Evolutionary conservation across 2,113 vertebrate genomes (phyloP).

Genomic region (Penelope pileata): DNA sequence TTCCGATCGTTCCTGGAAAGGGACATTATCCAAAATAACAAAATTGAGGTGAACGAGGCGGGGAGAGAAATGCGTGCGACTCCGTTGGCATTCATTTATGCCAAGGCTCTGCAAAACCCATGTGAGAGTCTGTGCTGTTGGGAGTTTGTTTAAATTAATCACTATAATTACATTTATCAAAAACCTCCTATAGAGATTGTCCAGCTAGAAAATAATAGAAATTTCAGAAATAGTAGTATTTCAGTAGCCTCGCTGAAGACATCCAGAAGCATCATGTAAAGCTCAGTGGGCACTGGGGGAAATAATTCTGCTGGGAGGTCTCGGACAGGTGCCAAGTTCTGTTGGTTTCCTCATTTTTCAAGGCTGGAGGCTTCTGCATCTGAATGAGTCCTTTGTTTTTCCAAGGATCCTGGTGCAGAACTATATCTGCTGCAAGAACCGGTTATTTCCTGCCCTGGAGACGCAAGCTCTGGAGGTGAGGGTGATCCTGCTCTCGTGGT

Average conservation of each 20-base stretch:
- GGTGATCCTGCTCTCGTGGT: not conserved
- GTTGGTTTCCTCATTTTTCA: conserved; percentile 52
- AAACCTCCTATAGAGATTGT: conserved; percentile 11
- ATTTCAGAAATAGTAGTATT: conserved; percentile 32
- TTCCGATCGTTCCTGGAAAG: not conserved
- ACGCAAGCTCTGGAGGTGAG: not conserved
- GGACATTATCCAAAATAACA: conserved; percentile 29
- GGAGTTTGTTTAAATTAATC: conserved; percentile 43
- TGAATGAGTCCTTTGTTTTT: conserved; percentile 51
- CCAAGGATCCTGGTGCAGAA: conserved; percentile 37
- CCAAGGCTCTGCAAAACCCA: not conserved
- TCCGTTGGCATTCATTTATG: conserved; percentile 45
- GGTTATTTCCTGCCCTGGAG: not conserved
- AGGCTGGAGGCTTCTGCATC: conserved; percentile 41
- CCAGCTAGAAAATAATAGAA: conserved; percentile 17
- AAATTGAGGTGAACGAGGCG: conserved; percentile 36
- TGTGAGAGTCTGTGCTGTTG: conserved; percentile 14
- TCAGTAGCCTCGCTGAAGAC: conserved; percentile 10
- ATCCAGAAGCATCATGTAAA: conserved; percentile 11
- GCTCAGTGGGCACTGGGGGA: not conserved
- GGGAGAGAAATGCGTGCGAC: not conserved
- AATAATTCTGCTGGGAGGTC: conserved; percentile 38
- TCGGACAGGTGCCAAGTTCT: not conserved
- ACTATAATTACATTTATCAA: conserved; percentile 39
- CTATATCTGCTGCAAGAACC: conserved; percentile 24